Percentiles rank a stretch among this genome's conserved stretches.
Conservation (phyloP, 2,888 invertebrate genomes). For the Pandemis cinnamomeana region DNA sequence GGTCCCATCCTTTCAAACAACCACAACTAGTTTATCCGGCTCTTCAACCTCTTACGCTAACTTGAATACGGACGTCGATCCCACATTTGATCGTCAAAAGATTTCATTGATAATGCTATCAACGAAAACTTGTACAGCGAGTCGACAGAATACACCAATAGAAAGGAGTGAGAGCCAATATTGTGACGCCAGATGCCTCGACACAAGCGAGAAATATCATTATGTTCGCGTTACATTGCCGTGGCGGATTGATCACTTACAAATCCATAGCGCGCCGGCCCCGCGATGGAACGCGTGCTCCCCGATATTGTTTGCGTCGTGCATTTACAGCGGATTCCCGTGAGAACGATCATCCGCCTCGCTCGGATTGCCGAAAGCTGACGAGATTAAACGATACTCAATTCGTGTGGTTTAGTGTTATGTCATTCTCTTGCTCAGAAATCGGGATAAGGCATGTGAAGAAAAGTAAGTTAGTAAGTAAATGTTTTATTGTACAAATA, state of each 20-base stretch:
- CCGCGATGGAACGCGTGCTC: neutral
- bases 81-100: neutral
- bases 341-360: constrained; percentile 6
- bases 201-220: neutral
- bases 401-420: neutral
- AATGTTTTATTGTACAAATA: too few relatives aligned
- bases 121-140: neutral
- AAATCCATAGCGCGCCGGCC: neutral
- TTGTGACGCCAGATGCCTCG: neutral
- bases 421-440: neutral
- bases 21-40: neutral
- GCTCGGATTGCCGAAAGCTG: neutral
- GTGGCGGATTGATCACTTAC: neutral
- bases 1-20: neutral
- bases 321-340: neutral
- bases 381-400: constrained; percentile 3
- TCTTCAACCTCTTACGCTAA: neutral
- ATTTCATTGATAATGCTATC: neutral
- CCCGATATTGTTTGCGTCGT: neutral
- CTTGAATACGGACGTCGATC: neutral
- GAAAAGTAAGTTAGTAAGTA: too few relatives aligned
- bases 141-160: neutral
- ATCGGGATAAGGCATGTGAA: neutral
- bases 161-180: neutral
- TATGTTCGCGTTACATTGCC: neutral